These are phyloP conservation scores for Pluvialis apricaria DNA, from an alignment of 2,113 vertebrate species.

Conservation along the genomic window DNA sequence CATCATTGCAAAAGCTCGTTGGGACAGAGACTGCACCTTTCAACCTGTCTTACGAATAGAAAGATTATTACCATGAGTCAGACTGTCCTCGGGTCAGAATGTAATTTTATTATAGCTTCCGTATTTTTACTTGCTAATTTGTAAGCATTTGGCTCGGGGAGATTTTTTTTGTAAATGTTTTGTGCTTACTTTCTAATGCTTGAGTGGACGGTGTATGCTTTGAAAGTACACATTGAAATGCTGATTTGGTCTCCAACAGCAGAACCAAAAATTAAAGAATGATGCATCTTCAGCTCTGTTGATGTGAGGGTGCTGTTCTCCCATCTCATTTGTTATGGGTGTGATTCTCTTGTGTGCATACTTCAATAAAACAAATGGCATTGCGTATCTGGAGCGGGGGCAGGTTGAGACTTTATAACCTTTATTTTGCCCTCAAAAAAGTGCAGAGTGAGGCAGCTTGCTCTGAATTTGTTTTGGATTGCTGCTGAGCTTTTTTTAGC, in stretches of 20 bases:
- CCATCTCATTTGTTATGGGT: neutral
- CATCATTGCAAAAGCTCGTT: neutral
- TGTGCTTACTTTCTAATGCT: neutral
- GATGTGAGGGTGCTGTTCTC: neutral
- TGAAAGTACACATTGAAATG: neutral
- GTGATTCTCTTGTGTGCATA: rapidly evolving
- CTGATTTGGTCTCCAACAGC: neutral
- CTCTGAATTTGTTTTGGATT: neutral
- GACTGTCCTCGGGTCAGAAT: neutral
- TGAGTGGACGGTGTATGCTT: neutral
- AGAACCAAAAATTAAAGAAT: neutral
- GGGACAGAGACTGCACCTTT: neutral
- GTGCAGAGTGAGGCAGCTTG: neutral
- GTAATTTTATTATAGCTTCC: neutral
- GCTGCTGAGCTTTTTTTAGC: slow-evolving; percentile 23
- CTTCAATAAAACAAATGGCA: neutral
- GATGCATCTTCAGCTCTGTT: neutral
- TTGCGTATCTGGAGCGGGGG: neutral
- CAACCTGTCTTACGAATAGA: neutral
- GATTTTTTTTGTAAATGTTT: neutral
- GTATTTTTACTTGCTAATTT: neutral
- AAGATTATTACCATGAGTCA: neutral
- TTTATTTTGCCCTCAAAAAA: neutral
- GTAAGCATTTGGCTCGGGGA: neutral
- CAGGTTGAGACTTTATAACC: neutral